Evolutionary conservation across 2,888 invertebrate species (phyloP).

Genomic region (Elmis aenea): DNA sequence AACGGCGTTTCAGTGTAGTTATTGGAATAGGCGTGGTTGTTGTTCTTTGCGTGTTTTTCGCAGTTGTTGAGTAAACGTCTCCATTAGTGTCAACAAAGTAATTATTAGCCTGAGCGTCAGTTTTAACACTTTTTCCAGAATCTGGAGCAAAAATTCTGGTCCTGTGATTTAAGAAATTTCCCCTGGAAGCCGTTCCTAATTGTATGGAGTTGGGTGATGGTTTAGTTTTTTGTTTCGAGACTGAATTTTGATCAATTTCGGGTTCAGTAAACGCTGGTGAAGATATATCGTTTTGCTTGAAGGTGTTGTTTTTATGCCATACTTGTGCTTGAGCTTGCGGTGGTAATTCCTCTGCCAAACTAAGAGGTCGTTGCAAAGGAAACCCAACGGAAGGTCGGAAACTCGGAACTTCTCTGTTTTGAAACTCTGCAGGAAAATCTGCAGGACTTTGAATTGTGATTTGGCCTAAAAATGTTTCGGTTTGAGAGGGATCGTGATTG

Average conservation of each 20-base stretch:
- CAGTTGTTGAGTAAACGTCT: conserved; percentile 34
- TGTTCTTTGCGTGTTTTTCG: conserved; percentile 30
- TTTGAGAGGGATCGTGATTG: conserved; percentile 56
- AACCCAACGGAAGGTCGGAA: conserved; percentile 23
- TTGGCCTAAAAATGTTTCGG: conserved; percentile 59
- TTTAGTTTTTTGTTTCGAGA: conserved; percentile 26
- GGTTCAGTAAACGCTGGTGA: conserved; percentile 21
- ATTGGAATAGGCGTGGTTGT: conserved; percentile 29
- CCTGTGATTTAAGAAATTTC: conserved; percentile 35
- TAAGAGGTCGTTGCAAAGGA: conserved; percentile 17
- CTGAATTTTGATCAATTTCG: conserved; percentile 37
- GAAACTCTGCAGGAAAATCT: conserved; percentile 39
- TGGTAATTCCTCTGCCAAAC: conserved; percentile 21
- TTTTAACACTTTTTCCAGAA: conserved; percentile 27
- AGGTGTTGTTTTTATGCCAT: conserved; percentile 4
- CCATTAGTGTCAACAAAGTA: conserved; percentile 41
- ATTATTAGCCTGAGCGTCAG: conserved; percentile 33
- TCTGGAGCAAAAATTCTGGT: conserved; percentile 40
- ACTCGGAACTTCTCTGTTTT: conserved; percentile 18
- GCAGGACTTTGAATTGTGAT: conserved; percentile 59
- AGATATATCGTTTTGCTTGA: conserved; percentile 15
- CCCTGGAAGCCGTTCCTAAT: conserved; percentile 21
- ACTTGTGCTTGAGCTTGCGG: conserved; percentile 3
- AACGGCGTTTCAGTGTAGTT: conserved; percentile 32
- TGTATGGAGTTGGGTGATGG: conserved; percentile 11